Evolutionary conservation across 2,797 vertebrate species (phyloP).

Genomic region (Alosa sapidissima): DNA sequence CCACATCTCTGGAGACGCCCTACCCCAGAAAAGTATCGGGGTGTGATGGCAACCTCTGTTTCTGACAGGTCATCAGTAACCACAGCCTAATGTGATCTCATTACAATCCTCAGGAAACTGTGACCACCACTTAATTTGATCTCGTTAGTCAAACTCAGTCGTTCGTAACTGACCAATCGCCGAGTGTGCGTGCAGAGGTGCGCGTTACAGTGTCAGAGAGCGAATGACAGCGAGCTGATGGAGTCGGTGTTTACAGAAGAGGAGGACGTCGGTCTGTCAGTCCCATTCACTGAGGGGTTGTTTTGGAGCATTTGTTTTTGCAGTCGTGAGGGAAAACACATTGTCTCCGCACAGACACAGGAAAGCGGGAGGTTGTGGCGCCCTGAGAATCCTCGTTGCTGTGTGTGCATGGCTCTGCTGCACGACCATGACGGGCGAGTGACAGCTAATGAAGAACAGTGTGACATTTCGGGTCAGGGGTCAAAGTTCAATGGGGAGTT

Average conservation of each 20-base stretch:
- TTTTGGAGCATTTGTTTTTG: not conserved
- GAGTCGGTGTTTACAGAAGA: not conserved
- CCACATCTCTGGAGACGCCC: not conserved
- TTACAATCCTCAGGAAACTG: constrained; percentile 41
- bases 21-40: constrained; percentile 26
- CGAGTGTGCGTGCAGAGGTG: not conserved
- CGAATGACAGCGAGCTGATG: not conserved
- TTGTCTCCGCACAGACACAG: not conserved
- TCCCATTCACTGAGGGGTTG: not conserved
- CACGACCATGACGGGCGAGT: constrained; percentile 32
- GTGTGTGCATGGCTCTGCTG: not conserved
- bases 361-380: not conserved
- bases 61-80: constrained; percentile 50
- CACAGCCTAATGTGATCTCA: constrained; percentile 44
- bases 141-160: constrained; percentile 38
- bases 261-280: not conserved
- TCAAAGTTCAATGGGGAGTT: constrained; percentile 45
- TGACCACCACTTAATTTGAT: constrained; percentile 40
- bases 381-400: not conserved
- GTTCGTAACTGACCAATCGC: constrained; percentile 38
- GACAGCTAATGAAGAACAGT: constrained; percentile 44
- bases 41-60: not conserved
- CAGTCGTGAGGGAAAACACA: constrained; percentile 4
- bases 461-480: constrained; percentile 38
- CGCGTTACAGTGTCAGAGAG: not conserved